phyloP scores from a whole-genome alignment of 2,888 invertebrate species.

The Andrena trimmerana region DNA sequence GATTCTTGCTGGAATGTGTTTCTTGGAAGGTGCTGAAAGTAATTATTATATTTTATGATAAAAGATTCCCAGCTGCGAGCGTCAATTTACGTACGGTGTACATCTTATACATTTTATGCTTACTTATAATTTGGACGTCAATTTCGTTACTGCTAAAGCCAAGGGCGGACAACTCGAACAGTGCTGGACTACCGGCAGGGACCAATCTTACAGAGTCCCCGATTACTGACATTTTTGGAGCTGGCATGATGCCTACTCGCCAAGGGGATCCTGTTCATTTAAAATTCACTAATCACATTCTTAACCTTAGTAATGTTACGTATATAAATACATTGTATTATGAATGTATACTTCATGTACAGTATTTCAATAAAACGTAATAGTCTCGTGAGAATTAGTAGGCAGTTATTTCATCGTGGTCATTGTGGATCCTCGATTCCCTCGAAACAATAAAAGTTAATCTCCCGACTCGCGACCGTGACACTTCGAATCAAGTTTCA shows the following conservation, averaged over 20 bases:
- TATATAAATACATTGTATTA: background rate
- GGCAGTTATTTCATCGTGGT: background rate
- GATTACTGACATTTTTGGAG: constrained; percentile 91
- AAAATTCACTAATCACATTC: constrained; percentile 1
- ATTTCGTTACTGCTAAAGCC: constrained; percentile 87
- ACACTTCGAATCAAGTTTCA: constrained; percentile 58
- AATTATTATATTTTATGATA: background rate
- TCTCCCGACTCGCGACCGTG: background rate
- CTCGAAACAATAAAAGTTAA: background rate
- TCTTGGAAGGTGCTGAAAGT: constrained; percentile 91
- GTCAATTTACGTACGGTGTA: background rate
- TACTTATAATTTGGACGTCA: constrained; percentile 87
- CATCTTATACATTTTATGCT: constrained; percentile 76
- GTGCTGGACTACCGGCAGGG: constrained; percentile 94
- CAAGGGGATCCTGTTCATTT: constrained; percentile 94
- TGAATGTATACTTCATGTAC: background rate
- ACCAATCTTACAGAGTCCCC: constrained; percentile 96
- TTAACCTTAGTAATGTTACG: constrained; percentile 58
- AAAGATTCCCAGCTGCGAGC: background rate
- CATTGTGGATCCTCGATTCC: background rate
- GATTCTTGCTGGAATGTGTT: constrained; percentile 93
- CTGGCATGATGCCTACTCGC: constrained; percentile 96
- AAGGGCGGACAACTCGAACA: constrained; percentile 94
- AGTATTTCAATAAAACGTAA: background rate
- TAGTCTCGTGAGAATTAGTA: constrained; percentile 6